These are phyloP conservation scores for Catamblyrhynchus diadema DNA, from an alignment of 2,797 vertebrate genomes.

Conservation along the genomic window DNA sequence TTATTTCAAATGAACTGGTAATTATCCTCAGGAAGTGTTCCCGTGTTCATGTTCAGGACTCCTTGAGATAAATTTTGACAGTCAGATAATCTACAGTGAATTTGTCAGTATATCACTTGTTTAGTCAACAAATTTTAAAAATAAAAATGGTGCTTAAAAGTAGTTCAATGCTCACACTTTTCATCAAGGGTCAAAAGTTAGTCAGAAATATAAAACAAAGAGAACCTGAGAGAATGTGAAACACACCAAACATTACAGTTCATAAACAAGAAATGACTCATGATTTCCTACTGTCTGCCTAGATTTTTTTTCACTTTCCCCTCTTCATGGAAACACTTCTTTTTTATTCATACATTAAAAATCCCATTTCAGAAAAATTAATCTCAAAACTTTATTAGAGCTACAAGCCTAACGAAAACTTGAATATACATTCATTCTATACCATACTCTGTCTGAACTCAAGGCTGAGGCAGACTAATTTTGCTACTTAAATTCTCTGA, in stretches of 20 bases:
- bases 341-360: not conserved
- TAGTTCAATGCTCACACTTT: not conserved
- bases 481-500: not conserved
- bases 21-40: not conserved
- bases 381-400: not conserved
- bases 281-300: not conserved
- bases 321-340: not conserved
- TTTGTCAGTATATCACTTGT: not conserved
- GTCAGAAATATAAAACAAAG: not conserved
- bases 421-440: not conserved
- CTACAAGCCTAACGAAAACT: not conserved
- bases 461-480: not conserved
- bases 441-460: not conserved
- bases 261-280: conserved; percentile 20
- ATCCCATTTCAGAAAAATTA: not conserved
- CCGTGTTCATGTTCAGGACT: not conserved
- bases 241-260: not conserved
- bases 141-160: not conserved
- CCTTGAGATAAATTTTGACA: not conserved
- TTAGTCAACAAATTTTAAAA: not conserved
- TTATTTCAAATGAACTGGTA: not conserved
- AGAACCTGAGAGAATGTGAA: not conserved
- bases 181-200: not conserved
- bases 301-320: not conserved
- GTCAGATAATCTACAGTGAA: not conserved